Evolutionary conservation across 37 sponge, comb jelly and placozoan species (phyloP).

Genomic region (Hormiphora californensis): DNA sequence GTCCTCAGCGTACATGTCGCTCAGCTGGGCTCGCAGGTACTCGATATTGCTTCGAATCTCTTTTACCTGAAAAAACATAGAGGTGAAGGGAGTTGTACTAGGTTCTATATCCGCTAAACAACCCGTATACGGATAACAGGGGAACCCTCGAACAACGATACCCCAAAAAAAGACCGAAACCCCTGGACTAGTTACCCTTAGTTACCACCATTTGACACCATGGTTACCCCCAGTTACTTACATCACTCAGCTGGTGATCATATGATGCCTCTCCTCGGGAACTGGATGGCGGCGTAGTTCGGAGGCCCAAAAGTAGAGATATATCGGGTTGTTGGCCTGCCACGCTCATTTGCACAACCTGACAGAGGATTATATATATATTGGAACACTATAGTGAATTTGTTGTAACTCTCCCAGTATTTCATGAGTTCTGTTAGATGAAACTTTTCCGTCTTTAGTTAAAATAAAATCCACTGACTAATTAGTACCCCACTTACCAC

Average conservation of each 20-base stretch:
- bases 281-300: background rate
- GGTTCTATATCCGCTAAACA: background rate
- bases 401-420: no score
- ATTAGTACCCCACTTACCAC: no score
- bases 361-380: no score
- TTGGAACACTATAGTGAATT: no score
- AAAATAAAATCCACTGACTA: no score
- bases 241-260: conserved; percentile 29
- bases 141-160: no score
- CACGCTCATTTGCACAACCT: conserved; percentile 34
- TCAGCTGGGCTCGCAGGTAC: background rate
- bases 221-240: background rate
- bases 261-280: background rate
- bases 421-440: no score
- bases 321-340: conserved; percentile 20
- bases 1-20: conserved; percentile 39
- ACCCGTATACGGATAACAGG: background rate
- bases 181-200: background rate
- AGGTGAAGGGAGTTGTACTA: background rate
- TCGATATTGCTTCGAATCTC: background rate
- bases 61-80: background rate
- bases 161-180: background rate
- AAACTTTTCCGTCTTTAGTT: no score
- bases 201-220: background rate
- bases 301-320: conserved; percentile 1